Evolutionary conservation across 2,888 invertebrate species (phyloP), one percentile per base, ranked within the genome.

Genomic region (Stenurella melanura): DNA sequence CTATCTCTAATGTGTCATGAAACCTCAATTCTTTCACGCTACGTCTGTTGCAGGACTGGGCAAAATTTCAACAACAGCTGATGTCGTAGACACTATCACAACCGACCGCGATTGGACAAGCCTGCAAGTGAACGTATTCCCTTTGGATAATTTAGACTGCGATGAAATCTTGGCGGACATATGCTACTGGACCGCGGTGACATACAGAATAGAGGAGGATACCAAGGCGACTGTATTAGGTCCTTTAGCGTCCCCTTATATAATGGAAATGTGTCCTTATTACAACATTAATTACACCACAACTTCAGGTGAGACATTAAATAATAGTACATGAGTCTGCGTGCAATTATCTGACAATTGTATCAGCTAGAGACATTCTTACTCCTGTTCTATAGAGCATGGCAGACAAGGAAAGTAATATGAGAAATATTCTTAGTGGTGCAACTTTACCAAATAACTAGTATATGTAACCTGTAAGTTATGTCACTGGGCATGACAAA

Each of bases 281-380:
- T 90, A 90, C 80, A 88, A 89, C 61, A 86, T 92, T 42, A 89
- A 88, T 74, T 93, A 93, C 67, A 58, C 82, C 91, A 18, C 83
- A 89, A 26, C 89, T 90, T 72, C 79, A 83, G 90, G 91, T 90
- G 86, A 87, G 86, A 26, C 21, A 26, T 26, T 26, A 26, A 26
- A 4, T 26, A n/a, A n/a, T n/a, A n/a, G n/a, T n/a, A n/a, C n/a
- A n/a, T n/a, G n/a, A n/a, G n/a, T n/a, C n/a, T n/a, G n/a, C n/a
- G n/a, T n/a, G n/a, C n/a, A n/a, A n/a, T n/a, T n/a, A n/a, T n/a
- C n/a, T n/a, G n/a, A n/a, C n/a, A n/a, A n/a, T n/a, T n/a, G n/a
- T n/a, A n/a, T n/a, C n/a, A n/a, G n/a, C n/a, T n/a, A n/a, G n/a
- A n/a, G n/a, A n/a, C n/a, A n/a, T n/a, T n/a, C n/a, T n/a, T n/a